Conservation (phyloP, 2,113 vertebrate species). For the Grallaria varia region DNA sequence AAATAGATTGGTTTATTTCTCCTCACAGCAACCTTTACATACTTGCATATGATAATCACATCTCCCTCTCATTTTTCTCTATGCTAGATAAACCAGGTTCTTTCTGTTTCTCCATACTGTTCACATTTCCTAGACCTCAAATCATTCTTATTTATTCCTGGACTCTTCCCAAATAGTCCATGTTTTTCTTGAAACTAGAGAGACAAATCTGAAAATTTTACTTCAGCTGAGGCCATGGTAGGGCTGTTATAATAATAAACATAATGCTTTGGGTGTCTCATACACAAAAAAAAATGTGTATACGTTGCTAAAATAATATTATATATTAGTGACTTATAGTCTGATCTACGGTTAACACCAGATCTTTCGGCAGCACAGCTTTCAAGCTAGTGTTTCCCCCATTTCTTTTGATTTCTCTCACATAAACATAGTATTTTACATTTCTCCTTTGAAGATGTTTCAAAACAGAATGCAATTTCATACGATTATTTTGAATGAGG, state of each 20-base stretch:
- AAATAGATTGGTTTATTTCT: neutral
- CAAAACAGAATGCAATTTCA: neutral
- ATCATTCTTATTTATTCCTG: neutral
- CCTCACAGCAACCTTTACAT: neutral
- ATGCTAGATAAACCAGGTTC: neutral
- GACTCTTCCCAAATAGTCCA: neutral
- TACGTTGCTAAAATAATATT: neutral
- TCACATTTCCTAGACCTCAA: neutral
- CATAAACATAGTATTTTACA: neutral
- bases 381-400: neutral
- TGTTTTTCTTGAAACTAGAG: neutral
- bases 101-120: neutral
- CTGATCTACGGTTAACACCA: neutral
- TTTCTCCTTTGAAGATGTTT: neutral
- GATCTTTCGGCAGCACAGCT: neutral
- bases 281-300: neutral
- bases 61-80: neutral
- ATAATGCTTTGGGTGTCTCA: neutral
- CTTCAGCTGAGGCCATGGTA: neutral
- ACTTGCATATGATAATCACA: neutral
- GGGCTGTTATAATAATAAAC: neutral
- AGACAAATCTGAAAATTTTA: neutral
- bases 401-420: neutral
- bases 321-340: neutral
- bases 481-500: fast-evolving